Evolutionary conservation across 2,113 vertebrate genomes (phyloP), one percentile per base, ranked within the genome.

Genomic region (Podocnemis expansa): DNA sequence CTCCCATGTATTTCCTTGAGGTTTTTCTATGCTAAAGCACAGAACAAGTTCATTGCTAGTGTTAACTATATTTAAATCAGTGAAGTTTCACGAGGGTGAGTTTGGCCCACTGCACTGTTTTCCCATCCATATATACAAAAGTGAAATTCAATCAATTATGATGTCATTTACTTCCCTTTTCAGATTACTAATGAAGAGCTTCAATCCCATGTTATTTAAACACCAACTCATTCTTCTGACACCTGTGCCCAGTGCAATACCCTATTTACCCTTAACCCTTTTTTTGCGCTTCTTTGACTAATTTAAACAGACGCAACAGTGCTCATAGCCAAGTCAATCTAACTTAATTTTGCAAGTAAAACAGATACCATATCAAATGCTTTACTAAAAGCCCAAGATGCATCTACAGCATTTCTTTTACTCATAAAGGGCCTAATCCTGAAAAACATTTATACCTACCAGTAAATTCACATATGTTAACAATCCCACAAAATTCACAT

Each of bases 81-180:
- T 34, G 27, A 38, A 43, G 52, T 11, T n/a, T 29, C 31, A 83
- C n/a, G 81, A 81, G 14, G 84, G 47, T 67, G 52, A 88, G 88
- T 82, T 80, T 75, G 95, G 86, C 89, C 47, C 19, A 85, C 12
- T 25, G 2, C 89, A 76, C 38, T 13, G 13, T 75, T 84, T 89
- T 54, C 67, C 38, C 43, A 91, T 29, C 95, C 34, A 76, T 47
- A 73, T 73, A 86, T 58, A 12, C 88, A 52, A 5, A 47, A 70
- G 55, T 49, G 84, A 91, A 88, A 94, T 51, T 95, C 87, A 89
- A 41, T 75, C 80, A 96, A 96, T 95, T 88, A 95, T 94, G 93
- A 87, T 43, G n/a, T 17, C 81, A 17, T 51, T 95, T 93, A 80
- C 55, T 94, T 93, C 73, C 82, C 87, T 51, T 2, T 89, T 95